phyloP scores from a whole-genome alignment of 2,888 invertebrate species.

The Linnaemya tessellans region DNA sequence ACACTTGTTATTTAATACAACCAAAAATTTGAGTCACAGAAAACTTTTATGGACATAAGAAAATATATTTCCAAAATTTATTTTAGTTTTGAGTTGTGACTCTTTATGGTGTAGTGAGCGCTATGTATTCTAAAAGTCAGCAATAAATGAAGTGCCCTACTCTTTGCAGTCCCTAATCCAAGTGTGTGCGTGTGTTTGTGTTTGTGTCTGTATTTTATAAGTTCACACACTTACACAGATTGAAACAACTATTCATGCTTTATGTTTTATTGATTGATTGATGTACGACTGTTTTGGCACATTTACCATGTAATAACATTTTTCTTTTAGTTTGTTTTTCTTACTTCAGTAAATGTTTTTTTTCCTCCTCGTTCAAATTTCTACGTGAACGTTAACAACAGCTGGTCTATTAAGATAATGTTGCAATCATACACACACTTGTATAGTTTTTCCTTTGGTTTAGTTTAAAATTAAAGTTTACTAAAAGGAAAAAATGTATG shows the following conservation, averaged over 20 bases:
- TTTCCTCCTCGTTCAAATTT: not conserved
- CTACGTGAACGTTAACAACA: constrained; percentile 41
- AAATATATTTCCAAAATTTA: no score
- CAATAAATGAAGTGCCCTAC: no score
- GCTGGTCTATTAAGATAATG: constrained; percentile 63
- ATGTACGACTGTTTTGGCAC: constrained; percentile 62
- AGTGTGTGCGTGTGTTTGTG: no score
- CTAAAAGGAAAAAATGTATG: constrained; percentile 24
- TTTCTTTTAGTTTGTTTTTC: constrained; percentile 31
- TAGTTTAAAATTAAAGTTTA: constrained; percentile 47
- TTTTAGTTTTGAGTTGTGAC: no score
- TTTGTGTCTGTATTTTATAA: not conserved
- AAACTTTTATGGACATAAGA: no score
- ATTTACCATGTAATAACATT: constrained; percentile 66
- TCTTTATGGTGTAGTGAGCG: no score
- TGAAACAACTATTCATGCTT: constrained; percentile 36
- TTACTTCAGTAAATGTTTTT: not conserved
- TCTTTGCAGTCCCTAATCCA: no score
- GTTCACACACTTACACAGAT: constrained; percentile 10
- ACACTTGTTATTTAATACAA: no score
- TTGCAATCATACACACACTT: constrained; percentile 35
- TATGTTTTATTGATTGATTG: constrained; percentile 67
- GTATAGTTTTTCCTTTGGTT: not conserved
- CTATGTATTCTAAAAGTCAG: no score
- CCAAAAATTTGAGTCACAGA: no score